Base-by-base conservation (phyloP, 2,888 invertebrate species). In the Beris morrisii region DNA sequence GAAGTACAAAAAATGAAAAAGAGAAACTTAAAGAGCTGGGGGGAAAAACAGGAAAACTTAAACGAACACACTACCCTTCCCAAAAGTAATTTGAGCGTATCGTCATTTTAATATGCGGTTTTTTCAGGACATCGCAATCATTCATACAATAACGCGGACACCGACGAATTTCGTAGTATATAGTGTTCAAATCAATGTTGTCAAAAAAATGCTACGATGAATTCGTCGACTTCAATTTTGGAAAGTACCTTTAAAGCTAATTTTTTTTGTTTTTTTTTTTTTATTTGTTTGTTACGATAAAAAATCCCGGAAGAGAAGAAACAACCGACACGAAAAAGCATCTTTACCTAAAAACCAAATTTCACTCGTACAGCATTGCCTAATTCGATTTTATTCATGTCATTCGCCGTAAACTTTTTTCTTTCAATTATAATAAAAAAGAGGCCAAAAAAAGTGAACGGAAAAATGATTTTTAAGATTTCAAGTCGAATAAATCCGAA, bases 251-350 rank as follows among this genome's bases (percentile, higher is more conserved):
- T 11, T 58, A 58, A 13, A 45, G 28, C 28, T 44, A 45, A 7
- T 44, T 58, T 48, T 54, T 54, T 31, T 54, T n/a, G n/a, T 15
- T 52, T 52, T 52, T 52, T 1, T 52, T 13, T 52, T 28, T 52
- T 52, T 52, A 28, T 5, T 13, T 52, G 11, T 22, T 52, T 48
- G 13, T 48, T 13, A 38, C 52, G 50, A 61, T 13, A 61, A 50
- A 28, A 50, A 61, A 50, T 61, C 52, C 50, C 61, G 61, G 50
- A 61, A 61, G 45, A 15, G 50, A 48, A 48, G 59, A 59, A 61
- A 32, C 22, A 61, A 15, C 22, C 46, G 54, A 54, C 32, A 59
- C 50, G 44, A 48, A 58, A 31, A 46, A 59, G 12, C 38, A 38
- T 22, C 52, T 22, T 38, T 52, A 38, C 52, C 38, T 32, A 61